These are phyloP conservation scores for Nephrotoma guestfalica DNA, from an alignment of 2,888 invertebrate genomes.

Conservation along the genomic window DNA sequence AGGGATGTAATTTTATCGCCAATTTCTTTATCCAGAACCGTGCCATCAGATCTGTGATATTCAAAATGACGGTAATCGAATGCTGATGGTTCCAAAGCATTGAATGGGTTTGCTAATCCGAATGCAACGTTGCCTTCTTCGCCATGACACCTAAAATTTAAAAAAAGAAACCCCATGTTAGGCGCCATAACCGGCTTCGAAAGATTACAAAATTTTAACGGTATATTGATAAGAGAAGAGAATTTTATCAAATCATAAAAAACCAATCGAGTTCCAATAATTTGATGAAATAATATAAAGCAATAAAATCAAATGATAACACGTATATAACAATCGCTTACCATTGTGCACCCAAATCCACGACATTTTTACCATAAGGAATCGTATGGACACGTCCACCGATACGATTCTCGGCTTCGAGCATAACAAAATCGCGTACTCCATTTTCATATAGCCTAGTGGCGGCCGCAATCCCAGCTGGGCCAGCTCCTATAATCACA, in stretches of 20 bases:
- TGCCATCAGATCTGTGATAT: conserved; percentile 27
- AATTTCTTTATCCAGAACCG: conserved; percentile 25
- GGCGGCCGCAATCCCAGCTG: conserved; percentile 30
- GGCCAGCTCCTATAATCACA: conserved; percentile 29
- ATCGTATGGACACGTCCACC: conserved; percentile 46
- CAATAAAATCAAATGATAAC: neutral
- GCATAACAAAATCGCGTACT: conserved; percentile 35
- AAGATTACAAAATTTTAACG: neutral
- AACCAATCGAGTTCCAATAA: neutral
- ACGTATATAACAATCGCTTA: conserved; percentile 17
- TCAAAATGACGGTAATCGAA: conserved; percentile 17
- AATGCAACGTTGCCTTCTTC: conserved; percentile 2
- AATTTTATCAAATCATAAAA: neutral
- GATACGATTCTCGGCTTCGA: conserved; percentile 47
- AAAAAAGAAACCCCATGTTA: neutral
- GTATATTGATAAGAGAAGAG: neutral
- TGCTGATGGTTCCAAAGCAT: neutral
- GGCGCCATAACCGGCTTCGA: neutral
- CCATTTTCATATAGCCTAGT: conserved; percentile 29
- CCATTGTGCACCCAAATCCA: conserved; percentile 71
- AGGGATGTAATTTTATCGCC: conserved; percentile 25
- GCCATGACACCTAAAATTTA: neutral
- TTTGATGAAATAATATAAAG: neutral
- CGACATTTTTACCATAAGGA: conserved; percentile 37
- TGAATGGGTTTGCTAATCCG: neutral